A percentile compares a stretch with the other conserved stretches of the same genome.
phyloP scores from a whole-genome alignment of 2,888 invertebrate species.

The Dioctria linearis region DNA sequence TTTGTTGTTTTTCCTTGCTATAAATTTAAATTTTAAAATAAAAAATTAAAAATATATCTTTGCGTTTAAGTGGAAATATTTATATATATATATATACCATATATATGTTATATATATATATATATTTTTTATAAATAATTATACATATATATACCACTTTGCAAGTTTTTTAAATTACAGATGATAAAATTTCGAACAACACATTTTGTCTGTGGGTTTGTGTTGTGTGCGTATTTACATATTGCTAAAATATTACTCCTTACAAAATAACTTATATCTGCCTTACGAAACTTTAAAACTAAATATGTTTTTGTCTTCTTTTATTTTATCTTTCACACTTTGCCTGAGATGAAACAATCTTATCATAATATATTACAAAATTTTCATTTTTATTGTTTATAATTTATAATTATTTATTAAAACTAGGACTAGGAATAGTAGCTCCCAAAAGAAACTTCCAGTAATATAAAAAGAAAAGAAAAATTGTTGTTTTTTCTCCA shows the following conservation, averaged over 20 bases:
- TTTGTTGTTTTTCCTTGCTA: neutral
- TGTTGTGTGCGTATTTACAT: constrained; percentile 5
- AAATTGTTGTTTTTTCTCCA: neutral
- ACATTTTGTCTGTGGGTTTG: neutral
- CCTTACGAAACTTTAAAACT: constrained; percentile 7
- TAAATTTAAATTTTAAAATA: too few relatives aligned
- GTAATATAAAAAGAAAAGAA: neutral
- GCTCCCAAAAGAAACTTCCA: constrained; percentile 49
- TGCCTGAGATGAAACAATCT: constrained; percentile 42
- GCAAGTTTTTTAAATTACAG: neutral
- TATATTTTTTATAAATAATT: constrained; percentile 1
- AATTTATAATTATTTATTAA: constrained; percentile 4
- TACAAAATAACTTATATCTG: constrained; percentile 30
- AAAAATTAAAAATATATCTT: too few relatives aligned
- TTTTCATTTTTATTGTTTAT: neutral
- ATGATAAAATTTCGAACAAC: constrained; percentile 29
- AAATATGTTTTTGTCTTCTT: constrained; percentile 4
- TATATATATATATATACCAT: too few relatives aligned
- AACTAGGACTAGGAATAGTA: constrained; percentile 34
- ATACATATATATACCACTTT: constrained; percentile 12
- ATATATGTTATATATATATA: neutral
- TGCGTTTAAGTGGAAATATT: too few relatives aligned
- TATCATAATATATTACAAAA: neutral
- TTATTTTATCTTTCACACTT: constrained; percentile 9
- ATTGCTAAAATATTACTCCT: constrained; percentile 19